These are phyloP conservation scores for Lissonota sp. DNA, from an alignment of 2,888 invertebrate genomes.

Conservation along the genomic window DNA sequence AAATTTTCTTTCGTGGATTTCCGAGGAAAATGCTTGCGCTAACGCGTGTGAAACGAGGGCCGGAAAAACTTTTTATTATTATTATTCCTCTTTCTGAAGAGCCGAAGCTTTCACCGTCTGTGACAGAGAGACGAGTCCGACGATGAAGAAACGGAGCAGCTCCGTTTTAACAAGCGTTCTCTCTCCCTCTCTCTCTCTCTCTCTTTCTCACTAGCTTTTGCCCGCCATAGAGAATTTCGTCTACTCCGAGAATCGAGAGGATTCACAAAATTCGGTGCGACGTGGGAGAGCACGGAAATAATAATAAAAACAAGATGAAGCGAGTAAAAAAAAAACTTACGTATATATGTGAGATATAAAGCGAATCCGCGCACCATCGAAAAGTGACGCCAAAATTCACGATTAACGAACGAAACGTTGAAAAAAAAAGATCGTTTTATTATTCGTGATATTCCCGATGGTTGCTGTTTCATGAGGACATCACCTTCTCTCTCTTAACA, in stretches of 20 bases:
- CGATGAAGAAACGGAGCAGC: conserved; percentile 27
- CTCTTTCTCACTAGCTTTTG: conserved; percentile 32
- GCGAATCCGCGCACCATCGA: conserved; percentile 44
- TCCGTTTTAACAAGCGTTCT: conserved; percentile 40
- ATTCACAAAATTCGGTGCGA: conserved; percentile 17
- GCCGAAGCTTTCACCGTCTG: conserved; percentile 41
- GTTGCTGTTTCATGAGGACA: too few species aligned
- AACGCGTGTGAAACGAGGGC: neutral
- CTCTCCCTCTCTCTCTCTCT: conserved; percentile 25
- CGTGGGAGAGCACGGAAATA: conserved; percentile 7
- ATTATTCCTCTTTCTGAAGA: conserved; percentile 3
- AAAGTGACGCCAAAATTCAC: conserved; percentile 8
- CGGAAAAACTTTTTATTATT: conserved; percentile 22
- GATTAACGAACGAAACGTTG: conserved; percentile 1
- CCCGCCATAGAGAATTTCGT: conserved; percentile 22
- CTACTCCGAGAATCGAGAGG: neutral
- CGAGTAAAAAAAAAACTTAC: conserved; percentile 6
- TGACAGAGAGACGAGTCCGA: conserved; percentile 13
- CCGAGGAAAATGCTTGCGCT: too few species aligned
- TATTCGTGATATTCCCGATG: neutral
- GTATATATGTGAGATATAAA: conserved; percentile 27
- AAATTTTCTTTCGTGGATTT: too few species aligned
- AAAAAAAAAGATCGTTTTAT: neutral
- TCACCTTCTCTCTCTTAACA: too few species aligned
- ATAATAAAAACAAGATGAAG: conserved; percentile 37